Conservation (phyloP, 2,113 vertebrate species). For the Myiagra hebetior region DNA sequence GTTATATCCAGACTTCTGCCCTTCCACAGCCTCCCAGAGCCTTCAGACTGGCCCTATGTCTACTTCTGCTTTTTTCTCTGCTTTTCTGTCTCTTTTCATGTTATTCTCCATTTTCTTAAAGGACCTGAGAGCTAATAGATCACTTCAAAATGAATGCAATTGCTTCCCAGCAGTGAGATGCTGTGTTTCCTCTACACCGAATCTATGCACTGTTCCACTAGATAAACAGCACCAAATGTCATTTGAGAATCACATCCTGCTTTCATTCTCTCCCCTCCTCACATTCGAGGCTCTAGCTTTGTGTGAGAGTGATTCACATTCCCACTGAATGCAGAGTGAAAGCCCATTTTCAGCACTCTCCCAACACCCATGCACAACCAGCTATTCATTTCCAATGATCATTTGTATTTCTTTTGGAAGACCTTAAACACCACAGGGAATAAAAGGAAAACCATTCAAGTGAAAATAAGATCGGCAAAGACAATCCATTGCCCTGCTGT, state of each 20-base stretch:
- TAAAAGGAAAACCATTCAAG: slow-evolving; percentile 48
- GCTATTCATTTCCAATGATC: slow-evolving; percentile 61
- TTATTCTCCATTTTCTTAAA: slow-evolving; percentile 14
- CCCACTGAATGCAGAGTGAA: slow-evolving; percentile 45
- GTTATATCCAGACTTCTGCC: background rate
- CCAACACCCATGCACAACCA: slow-evolving; percentile 49
- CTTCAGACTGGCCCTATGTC: background rate
- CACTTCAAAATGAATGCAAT: slow-evolving; percentile 32
- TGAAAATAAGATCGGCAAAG: slow-evolving; percentile 40
- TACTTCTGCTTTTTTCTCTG: background rate
- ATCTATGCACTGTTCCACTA: slow-evolving; percentile 24
- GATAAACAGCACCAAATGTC: slow-evolving; percentile 63
- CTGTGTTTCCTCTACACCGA: background rate
- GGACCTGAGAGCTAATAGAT: slow-evolving; percentile 29
- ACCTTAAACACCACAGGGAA: slow-evolving; percentile 28
- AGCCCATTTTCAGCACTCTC: slow-evolving; percentile 58
- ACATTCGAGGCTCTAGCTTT: slow-evolving; percentile 29
- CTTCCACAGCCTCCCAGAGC: background rate
- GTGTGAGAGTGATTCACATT: slow-evolving; percentile 54
- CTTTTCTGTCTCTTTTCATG: background rate
- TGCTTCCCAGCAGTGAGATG: slow-evolving; percentile 15
- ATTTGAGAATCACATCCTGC: slow-evolving; percentile 61
- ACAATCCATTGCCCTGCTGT: slow-evolving; percentile 1
- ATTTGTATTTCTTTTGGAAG: slow-evolving; percentile 66
- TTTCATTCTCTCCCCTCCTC: slow-evolving; percentile 40